Conservation (phyloP, 2,113 vertebrate genomes). For the Nematolebias whitei region DNA sequence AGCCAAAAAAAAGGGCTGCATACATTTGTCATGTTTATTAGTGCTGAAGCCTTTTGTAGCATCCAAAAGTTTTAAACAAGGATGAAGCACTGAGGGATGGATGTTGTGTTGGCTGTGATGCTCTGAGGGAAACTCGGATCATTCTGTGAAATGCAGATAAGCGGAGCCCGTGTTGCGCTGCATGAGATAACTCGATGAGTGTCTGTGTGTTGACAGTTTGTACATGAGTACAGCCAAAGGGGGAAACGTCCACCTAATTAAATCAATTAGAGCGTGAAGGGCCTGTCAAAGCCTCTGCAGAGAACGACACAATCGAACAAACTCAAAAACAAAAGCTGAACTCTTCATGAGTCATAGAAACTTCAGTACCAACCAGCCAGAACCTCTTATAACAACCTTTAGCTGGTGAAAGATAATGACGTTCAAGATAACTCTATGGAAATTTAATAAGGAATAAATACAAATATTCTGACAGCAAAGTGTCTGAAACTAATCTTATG, state of each 20-base stretch:
- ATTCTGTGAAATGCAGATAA: slow-evolving; percentile 58
- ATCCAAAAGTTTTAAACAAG: slow-evolving; percentile 30
- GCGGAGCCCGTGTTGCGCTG: slow-evolving; percentile 31
- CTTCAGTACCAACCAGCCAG: neutral
- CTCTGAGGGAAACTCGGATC: slow-evolving; percentile 51
- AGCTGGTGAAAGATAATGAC: neutral
- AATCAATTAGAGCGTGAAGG: slow-evolving; percentile 75
- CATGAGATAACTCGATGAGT: slow-evolving; percentile 41
- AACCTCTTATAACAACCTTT: neutral
- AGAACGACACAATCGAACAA: slow-evolving; percentile 43
- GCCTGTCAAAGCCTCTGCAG: slow-evolving; percentile 23
- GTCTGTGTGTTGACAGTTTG: slow-evolving; percentile 33
- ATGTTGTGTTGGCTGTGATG: slow-evolving; percentile 31
- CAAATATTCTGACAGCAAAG: neutral
- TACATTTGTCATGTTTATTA: slow-evolving; percentile 23
- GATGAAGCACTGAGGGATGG: slow-evolving; percentile 35
- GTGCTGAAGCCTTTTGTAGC: slow-evolving; percentile 1
- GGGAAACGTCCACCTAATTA: slow-evolving; percentile 64
- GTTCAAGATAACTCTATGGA: neutral
- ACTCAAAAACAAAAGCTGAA: slow-evolving; percentile 34
- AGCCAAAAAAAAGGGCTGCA: neutral
- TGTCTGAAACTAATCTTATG: no score
- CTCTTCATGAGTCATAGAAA: slow-evolving; percentile 27
- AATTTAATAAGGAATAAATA: neutral
- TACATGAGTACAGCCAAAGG: slow-evolving; percentile 48